Conservation (phyloP, 2,113 vertebrate genomes). For the Albula goreensis region DNA sequence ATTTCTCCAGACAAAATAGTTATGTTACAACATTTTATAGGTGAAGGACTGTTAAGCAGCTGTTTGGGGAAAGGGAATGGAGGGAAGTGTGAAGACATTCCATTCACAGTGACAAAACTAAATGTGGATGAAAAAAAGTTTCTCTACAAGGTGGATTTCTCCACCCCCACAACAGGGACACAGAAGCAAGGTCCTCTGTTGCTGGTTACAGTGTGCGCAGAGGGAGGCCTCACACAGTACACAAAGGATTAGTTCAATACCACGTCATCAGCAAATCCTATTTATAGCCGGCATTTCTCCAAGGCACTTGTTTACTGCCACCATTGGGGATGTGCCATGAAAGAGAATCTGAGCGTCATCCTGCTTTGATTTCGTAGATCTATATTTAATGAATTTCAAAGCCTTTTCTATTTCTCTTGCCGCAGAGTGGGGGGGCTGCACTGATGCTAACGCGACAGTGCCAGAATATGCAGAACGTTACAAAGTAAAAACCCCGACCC, state of each 20-base stretch:
- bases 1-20: background rate
- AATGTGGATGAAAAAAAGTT: background rate
- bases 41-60: background rate
- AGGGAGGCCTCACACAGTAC: background rate
- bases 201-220: too few relatives aligned
- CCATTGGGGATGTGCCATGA: constrained; percentile 8
- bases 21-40: background rate
- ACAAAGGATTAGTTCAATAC: constrained; percentile 40
- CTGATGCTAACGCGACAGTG: background rate
- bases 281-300: constrained; percentile 36
- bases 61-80: too few relatives aligned
- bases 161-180: background rate
- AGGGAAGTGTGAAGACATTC: background rate
- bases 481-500: background rate
- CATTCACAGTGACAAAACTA: background rate
- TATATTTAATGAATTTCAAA: constrained; percentile 23
- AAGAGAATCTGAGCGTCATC: background rate
- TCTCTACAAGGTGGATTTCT: background rate
- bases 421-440: background rate
- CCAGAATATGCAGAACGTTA: background rate
- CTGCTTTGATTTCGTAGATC: background rate
- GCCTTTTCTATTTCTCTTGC: background rate
- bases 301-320: constrained; percentile 29
- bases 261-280: constrained; percentile 42
- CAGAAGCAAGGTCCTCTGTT: background rate